These are phyloP conservation scores for Hyperoodon ampullatus DNA, from an alignment of 2,113 vertebrate genomes.

Conservation along the genomic window DNA sequence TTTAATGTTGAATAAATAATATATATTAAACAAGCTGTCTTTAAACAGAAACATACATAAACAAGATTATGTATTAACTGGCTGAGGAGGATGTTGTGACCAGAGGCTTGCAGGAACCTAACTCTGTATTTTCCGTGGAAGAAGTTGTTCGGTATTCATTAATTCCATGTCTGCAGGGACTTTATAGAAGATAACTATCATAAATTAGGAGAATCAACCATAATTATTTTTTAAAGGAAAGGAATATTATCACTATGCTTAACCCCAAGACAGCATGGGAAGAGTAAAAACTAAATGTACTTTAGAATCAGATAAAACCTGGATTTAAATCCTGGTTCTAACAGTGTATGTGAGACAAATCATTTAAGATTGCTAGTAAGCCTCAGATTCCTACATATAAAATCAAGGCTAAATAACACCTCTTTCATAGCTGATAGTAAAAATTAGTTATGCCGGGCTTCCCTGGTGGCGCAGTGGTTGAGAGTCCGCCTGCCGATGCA, in stretches of 20 bases:
- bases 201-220: background rate
- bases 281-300: conserved; percentile 43
- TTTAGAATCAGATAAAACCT: conserved; percentile 30
- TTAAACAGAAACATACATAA: background rate
- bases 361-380: conserved; percentile 28
- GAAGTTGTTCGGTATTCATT: background rate
- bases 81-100: background rate
- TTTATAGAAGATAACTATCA: background rate
- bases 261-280: background rate
- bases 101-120: background rate
- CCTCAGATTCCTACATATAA: conserved; percentile 15
- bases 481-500: too few relatives aligned
- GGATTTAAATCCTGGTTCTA: conserved; percentile 41
- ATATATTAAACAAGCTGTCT: background rate
- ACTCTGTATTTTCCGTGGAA: background rate
- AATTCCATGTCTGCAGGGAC: background rate
- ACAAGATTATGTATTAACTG: background rate
- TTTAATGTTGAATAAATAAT: background rate
- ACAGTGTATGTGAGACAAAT: conserved; percentile 13
- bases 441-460: conserved; percentile 6
- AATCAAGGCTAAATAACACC: background rate
- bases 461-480: too few relatives aligned
- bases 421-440: background rate
- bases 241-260: background rate
- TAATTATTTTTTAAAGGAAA: background rate